Conservation (phyloP, 2,113 vertebrate species). For the Melanotaenia duboulayi region DNA sequence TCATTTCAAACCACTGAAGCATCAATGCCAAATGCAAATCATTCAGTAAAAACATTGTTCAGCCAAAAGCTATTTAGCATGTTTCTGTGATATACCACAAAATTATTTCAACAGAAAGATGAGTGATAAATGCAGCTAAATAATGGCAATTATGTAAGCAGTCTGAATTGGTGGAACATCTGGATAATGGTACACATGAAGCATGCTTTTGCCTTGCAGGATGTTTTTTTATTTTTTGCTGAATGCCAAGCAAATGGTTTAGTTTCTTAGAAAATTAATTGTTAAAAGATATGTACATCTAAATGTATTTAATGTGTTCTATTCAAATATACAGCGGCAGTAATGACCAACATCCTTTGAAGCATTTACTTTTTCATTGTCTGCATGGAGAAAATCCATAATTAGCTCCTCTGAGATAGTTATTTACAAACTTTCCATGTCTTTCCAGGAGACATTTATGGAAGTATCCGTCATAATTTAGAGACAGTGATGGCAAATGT, state of each 20-base stretch:
- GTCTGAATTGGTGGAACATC: conserved; percentile 9
- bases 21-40: conserved; percentile 59
- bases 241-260: background rate
- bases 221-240: background rate
- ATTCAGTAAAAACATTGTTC: conserved; percentile 54
- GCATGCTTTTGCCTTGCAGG: conserved; percentile 8
- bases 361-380: conserved; percentile 8
- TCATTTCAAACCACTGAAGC: conserved; percentile 57
- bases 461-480: conserved; percentile 51
- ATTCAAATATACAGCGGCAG: conserved; percentile 3
- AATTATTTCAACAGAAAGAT: conserved; percentile 10
- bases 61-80: conserved; percentile 37
- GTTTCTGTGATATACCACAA: conserved; percentile 28
- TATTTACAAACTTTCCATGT: conserved; percentile 32
- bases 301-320: conserved; percentile 13
- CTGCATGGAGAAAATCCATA: conserved; percentile 17
- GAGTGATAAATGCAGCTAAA: conserved; percentile 12
- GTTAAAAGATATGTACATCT: background rate
- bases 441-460: conserved; percentile 32
- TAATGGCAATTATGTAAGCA: conserved; percentile 10
- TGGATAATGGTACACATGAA: background rate
- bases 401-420: conserved; percentile 26
- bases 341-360: conserved; percentile 9
- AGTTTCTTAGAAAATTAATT: background rate
- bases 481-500: conserved; percentile 42